Evolutionary conservation across 92 coral and sea anemone genomes (phyloP).

Genomic region (Montipora capitata): DNA sequence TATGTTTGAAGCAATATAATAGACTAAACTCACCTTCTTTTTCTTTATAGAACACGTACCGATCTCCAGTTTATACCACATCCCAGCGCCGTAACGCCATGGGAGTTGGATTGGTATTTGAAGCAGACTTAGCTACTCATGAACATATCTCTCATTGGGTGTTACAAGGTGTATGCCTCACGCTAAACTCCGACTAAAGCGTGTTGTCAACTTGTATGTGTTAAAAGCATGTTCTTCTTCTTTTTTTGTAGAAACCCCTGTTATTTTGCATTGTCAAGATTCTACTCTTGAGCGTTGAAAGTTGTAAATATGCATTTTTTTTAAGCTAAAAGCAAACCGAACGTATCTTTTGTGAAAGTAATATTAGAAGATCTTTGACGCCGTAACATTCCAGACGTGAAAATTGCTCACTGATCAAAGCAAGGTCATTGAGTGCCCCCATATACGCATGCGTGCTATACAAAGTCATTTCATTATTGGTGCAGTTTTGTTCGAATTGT

Average conservation of each 20-base stretch:
- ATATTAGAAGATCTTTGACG: too few species aligned
- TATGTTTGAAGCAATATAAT: neutral
- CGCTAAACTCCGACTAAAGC: conserved; percentile 93
- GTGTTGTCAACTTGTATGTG: neutral
- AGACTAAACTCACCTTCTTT: neutral
- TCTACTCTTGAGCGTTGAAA: neutral
- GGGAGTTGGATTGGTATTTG: conserved; percentile 99
- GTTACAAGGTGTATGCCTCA: conserved; percentile 98
- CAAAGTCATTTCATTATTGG: too few species aligned
- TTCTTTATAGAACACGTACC: conserved; percentile 90
- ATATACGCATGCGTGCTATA: neutral
- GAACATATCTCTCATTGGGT: conserved; percentile 99
- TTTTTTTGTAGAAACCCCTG: neutral
- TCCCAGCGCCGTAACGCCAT: conserved; percentile 99
- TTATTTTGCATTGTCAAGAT: neutral
- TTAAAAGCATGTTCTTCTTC: neutral
- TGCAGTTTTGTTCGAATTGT: neutral
- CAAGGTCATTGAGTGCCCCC: neutral
- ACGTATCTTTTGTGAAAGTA: neutral
- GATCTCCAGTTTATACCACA: conserved; percentile 98
- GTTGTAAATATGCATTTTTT: neutral
- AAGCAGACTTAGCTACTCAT: conserved; percentile 94
- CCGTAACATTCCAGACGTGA: too few species aligned
- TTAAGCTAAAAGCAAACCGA: too few species aligned
- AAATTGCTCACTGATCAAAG: too few species aligned